Evolutionary conservation across 2,797 vertebrate species (phyloP).

Genomic region (Molossus molossus): DNA sequence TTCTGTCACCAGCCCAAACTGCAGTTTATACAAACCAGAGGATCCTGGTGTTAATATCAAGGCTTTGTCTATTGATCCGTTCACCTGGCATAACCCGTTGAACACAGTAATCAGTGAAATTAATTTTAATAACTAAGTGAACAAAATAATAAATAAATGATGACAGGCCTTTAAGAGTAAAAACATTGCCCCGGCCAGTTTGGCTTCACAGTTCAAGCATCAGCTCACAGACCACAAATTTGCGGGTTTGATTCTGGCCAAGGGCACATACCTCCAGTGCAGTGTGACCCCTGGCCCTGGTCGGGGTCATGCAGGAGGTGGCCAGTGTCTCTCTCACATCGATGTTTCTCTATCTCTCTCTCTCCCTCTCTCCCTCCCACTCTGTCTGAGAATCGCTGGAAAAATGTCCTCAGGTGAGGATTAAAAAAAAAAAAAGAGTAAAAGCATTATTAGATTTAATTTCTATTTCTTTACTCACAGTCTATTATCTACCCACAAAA

Average conservation of each 20-base stretch:
- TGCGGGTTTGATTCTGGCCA: too few species aligned
- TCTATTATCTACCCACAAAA: background rate
- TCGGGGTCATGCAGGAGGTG: too few species aligned
- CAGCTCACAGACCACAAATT: too few species aligned
- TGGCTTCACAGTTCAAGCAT: too few species aligned
- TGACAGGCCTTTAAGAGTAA: background rate
- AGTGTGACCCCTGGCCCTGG: too few species aligned
- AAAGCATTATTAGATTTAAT: background rate
- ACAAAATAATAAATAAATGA: background rate
- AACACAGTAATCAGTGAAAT: background rate
- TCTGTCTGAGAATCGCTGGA: too few species aligned
- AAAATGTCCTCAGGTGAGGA: too few species aligned
- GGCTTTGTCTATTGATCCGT: background rate
- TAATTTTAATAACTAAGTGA: slow-evolving; percentile 6
- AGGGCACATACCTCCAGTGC: too few species aligned
- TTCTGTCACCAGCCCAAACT: background rate
- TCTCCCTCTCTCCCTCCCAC: too few species aligned
- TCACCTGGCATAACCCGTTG: background rate
- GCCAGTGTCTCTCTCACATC: too few species aligned
- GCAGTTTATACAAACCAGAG: background rate
- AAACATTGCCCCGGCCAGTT: background rate
- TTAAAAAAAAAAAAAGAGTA: too few species aligned
- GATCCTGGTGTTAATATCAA: background rate
- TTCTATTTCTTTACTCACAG: background rate
- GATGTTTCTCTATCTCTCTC: too few species aligned